Evolutionary conservation across 2,797 vertebrate species (phyloP).

Genomic region (Okamejei kenojei): DNA sequence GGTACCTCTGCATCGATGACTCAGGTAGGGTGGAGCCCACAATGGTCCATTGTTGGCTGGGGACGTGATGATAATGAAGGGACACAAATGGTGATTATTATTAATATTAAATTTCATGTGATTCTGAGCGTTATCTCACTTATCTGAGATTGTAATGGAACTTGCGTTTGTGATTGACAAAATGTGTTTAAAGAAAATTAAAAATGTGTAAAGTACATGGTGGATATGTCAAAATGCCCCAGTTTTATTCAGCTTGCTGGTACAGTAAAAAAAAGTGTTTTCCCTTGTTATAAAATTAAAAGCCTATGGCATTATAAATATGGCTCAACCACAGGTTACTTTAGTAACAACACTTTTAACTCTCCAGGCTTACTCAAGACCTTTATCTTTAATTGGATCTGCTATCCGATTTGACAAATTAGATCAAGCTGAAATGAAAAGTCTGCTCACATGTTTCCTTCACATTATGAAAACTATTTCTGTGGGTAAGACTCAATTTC

Average conservation of each 20-base stretch:
- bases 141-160: neutral
- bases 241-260: neutral
- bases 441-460: constrained; percentile 92
- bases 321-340: neutral
- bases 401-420: constrained; percentile 92
- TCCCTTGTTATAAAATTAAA: neutral
- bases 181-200: neutral
- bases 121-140: neutral
- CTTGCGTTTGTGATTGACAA: neutral
- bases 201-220: neutral
- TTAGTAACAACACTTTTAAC: neutral
- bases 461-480: constrained; percentile 99
- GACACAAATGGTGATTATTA: too few species aligned
- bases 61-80: too few species aligned
- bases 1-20: too few species aligned
- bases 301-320: neutral
- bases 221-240: neutral
- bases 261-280: neutral
- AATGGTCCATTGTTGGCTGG: too few species aligned
- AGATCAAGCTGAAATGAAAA: constrained; percentile 92
- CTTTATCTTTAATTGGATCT: constrained; percentile 89
- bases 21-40: too few species aligned
- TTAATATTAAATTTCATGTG: neutral
- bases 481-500: constrained; percentile 62
- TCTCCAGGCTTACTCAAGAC: constrained; percentile 57